phyloP scores from a whole-genome alignment of 2,888 invertebrate genomes.

The Drosophila bunnanda region DNA sequence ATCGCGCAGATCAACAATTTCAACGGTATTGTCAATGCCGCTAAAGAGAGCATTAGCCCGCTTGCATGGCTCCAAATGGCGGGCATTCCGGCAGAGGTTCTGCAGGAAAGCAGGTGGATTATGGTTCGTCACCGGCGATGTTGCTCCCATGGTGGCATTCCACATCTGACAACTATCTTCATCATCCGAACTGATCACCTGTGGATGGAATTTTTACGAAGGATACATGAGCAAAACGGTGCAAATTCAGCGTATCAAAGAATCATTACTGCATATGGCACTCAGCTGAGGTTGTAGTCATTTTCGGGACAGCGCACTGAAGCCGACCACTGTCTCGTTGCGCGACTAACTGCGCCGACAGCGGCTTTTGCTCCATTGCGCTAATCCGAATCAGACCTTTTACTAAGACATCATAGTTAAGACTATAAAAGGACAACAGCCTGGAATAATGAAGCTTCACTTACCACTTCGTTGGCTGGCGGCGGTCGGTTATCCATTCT shows the following conservation, averaged over 20 bases:
- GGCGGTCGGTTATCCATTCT: constrained; percentile 58
- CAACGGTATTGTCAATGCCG: constrained; percentile 60
- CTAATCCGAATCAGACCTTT: constrained; percentile 76
- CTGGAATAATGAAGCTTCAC: constrained; percentile 2
- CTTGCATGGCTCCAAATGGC: constrained; percentile 60
- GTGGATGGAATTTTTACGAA: neutral
- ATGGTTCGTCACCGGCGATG: constrained; percentile 14
- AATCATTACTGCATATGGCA: neutral
- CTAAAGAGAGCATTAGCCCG: constrained; percentile 67
- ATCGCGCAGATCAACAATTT: constrained; percentile 66
- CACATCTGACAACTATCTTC: constrained; percentile 51
- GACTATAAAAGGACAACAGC: neutral
- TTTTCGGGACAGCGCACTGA: constrained; percentile 42
- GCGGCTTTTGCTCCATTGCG: constrained; percentile 10
- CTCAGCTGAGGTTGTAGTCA: constrained; percentile 72
- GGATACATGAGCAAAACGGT: constrained; percentile 4
- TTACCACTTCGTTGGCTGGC: constrained; percentile 62
- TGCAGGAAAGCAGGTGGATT: constrained; percentile 65
- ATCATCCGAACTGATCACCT: constrained; percentile 70
- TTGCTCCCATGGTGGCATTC: constrained; percentile 21
- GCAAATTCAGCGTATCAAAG: accelerated
- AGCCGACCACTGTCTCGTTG: constrained; percentile 17
- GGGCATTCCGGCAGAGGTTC: constrained; percentile 61
- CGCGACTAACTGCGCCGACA: constrained; percentile 76
- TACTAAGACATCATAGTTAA: constrained; percentile 74